Conservation (phyloP, 2,888 invertebrate species). For the Apantesis nais region DNA sequence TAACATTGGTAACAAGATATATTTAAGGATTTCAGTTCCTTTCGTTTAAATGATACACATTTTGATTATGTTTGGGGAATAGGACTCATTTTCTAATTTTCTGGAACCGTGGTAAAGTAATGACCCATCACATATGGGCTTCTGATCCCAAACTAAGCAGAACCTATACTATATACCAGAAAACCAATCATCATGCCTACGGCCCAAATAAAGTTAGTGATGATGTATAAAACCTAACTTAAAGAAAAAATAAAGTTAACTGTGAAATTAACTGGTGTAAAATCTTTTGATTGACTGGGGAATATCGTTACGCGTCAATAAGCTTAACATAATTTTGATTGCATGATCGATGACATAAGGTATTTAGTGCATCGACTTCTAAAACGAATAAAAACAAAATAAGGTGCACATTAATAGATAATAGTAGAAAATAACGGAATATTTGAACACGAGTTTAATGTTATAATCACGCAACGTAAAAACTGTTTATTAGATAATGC, state of each 20-base stretch:
- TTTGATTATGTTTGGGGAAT: not conserved
- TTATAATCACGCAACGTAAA: constrained; percentile 34
- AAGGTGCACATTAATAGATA: not conserved
- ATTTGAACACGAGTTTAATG: constrained; percentile 21
- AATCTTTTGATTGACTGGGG: not conserved
- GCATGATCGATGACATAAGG: not conserved
- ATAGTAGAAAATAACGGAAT: constrained; percentile 2
- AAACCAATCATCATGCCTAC: too few relatives aligned
- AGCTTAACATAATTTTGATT: constrained; percentile 2
- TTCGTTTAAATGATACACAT: not conserved
- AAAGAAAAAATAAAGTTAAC: not conserved
- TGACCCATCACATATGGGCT: too few relatives aligned
- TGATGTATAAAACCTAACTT: not conserved
- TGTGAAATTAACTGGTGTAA: not conserved
- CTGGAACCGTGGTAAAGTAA: too few relatives aligned
- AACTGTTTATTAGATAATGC: constrained; percentile 33
- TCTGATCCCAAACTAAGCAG: too few relatives aligned
- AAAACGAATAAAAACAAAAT: constrained; percentile 1
- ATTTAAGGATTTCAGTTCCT: not conserved
- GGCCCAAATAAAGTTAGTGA: not conserved
- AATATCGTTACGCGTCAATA: not conserved
- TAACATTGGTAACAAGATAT: not conserved
- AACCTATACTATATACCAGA: too few relatives aligned
- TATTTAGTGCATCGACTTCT: not conserved
- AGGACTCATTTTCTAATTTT: not conserved